Percentiles rank a stretch among this genome's conserved stretches.
These are phyloP conservation scores for Homalodisca vitripennis DNA, from an alignment of 1,140 invertebrate species.

Conservation along the genomic window DNA sequence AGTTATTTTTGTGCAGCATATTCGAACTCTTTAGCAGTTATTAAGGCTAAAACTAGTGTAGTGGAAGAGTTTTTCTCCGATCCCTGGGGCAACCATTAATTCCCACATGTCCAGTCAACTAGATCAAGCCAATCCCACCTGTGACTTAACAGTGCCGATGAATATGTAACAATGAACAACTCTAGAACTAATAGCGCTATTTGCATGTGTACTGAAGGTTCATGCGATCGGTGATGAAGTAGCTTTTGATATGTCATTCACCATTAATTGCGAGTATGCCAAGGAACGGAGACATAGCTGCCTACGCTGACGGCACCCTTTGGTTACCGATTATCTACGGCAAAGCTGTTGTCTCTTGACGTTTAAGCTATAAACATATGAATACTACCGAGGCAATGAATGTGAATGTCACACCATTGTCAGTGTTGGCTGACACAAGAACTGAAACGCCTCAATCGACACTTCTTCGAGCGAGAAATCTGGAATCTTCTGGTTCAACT, in stretches of 20 bases:
- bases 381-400: too few species aligned
- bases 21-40: too few species aligned
- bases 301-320: neutral
- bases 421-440: neutral
- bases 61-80: too few species aligned
- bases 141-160: too few species aligned
- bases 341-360: neutral
- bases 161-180: slow-evolving; percentile 2
- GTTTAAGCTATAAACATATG: neutral
- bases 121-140: too few species aligned
- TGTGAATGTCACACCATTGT: neutral
- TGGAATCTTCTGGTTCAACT: too few species aligned
- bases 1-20: too few species aligned
- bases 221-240: slow-evolving; percentile 17
- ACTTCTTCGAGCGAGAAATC: too few species aligned
- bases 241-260: slow-evolving; percentile 7
- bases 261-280: neutral
- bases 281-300: neutral
- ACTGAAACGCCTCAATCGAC: too few species aligned
- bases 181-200: neutral
- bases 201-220: slow-evolving; percentile 4
- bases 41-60: too few species aligned
- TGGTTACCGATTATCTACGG: neutral
- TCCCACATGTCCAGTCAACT: too few species aligned
- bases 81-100: too few species aligned